These are phyloP conservation scores for Siderastrea radians DNA, from an alignment of 92 coral and sea anemone genomes.

Conservation along the genomic window DNA sequence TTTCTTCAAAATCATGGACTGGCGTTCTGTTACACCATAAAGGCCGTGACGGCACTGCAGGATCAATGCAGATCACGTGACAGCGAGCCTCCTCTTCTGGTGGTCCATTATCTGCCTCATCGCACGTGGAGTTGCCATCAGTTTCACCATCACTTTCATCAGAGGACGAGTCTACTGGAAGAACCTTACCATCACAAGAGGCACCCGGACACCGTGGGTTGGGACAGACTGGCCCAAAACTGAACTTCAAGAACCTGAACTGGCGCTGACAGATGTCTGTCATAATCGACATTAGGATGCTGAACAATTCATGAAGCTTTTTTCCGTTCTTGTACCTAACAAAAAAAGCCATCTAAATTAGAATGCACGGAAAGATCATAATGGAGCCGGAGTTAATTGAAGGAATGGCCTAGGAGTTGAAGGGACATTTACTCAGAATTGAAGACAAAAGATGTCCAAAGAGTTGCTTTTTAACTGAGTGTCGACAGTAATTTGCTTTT, in stretches of 20 bases:
- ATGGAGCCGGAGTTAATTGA: no score
- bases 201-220: conserved; percentile 80
- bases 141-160: conserved; percentile 62
- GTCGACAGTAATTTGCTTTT: no score
- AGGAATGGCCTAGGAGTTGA: no score
- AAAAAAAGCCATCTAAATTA: neutral
- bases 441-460: no score
- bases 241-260: conserved; percentile 75
- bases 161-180: conserved; percentile 54
- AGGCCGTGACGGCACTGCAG: conserved; percentile 55
- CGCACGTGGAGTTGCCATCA: conserved; percentile 26
- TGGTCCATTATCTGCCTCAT: neutral
- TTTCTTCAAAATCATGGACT: conserved; percentile 73
- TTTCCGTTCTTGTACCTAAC: conserved; percentile 56
- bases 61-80: conserved; percentile 75
- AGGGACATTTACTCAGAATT: no score
- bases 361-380: no score
- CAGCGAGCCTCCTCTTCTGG: conserved; percentile 5
- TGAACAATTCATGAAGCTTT: conserved; percentile 58
- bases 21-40: conserved; percentile 78
- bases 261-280: conserved; percentile 74
- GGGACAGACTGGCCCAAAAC: conserved; percentile 78
- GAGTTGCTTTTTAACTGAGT: no score
- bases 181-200: conserved; percentile 46
- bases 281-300: conserved; percentile 40